phyloP scores from a whole-genome alignment of 2,797 vertebrate genomes.

The Meriones psammophilus region DNA sequence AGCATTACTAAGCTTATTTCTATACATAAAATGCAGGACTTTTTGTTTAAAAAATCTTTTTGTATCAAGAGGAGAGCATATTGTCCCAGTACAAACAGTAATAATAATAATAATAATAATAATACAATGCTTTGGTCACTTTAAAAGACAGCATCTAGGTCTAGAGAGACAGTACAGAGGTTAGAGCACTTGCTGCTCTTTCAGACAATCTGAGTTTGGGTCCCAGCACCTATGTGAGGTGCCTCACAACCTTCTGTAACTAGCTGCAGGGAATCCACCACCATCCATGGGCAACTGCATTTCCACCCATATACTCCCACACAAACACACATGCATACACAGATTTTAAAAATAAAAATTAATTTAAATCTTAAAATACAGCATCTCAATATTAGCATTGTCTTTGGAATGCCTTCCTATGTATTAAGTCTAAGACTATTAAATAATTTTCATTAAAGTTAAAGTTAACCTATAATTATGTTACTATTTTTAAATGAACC shows the following conservation, averaged over 20 bases:
- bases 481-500: background rate
- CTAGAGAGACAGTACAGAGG: background rate
- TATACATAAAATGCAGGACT: background rate
- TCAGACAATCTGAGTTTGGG: background rate
- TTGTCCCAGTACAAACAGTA: background rate
- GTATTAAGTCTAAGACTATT: too few species aligned
- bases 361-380: background rate
- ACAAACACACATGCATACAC: background rate
- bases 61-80: background rate
- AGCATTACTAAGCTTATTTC: background rate
- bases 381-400: too few species aligned
- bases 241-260: background rate
- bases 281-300: background rate
- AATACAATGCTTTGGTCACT: background rate
- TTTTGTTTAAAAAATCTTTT: background rate
- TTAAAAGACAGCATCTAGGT: background rate
- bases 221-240: background rate
- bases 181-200: background rate
- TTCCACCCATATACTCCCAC: background rate
- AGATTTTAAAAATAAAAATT: background rate
- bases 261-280: background rate
- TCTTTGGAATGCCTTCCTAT: too few species aligned
- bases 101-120: too few species aligned
- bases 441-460: too few species aligned
- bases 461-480: background rate